Conservation (phyloP, 2,888 invertebrate genomes). For the Cryptocephalus primarius region DNA sequence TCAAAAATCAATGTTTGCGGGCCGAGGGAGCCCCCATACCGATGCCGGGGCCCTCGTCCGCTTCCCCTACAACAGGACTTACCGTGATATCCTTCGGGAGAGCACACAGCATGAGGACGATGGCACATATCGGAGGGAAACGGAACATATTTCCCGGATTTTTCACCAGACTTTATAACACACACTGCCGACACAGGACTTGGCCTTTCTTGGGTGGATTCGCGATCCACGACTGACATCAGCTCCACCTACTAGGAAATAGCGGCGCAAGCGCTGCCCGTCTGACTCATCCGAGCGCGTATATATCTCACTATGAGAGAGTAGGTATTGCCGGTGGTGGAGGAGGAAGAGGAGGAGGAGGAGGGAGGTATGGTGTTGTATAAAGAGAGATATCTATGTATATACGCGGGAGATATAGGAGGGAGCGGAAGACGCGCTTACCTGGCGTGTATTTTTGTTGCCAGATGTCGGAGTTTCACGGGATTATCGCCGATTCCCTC, state of each 20-base stretch:
- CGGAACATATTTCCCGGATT: constrained; percentile 40
- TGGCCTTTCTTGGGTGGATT: constrained; percentile 31
- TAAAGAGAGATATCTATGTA: no score
- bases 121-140: constrained; percentile 50
- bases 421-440: no score
- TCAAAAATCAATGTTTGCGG: no score
- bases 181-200: constrained; percentile 26
- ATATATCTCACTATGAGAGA: background rate
- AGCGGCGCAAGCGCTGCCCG: constrained; percentile 23
- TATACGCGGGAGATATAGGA: no score
- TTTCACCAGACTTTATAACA: constrained; percentile 27
- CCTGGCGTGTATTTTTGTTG: no score
- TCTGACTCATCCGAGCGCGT: constrained; percentile 50
- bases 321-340: background rate
- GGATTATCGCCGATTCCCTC: no score
- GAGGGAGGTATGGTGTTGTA: no score
- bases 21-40: no score
- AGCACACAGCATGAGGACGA: constrained; percentile 49
- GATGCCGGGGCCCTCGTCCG: no score
- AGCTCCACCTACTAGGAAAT: constrained; percentile 32
- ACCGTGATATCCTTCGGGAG: constrained; percentile 48
- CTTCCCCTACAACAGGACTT: constrained; percentile 20
- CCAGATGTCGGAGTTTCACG: no score
- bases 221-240: constrained; percentile 31
- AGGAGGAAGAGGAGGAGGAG: background rate